Base-by-base conservation (phyloP, 2,888 invertebrate species). In the Dione juno region DNA sequence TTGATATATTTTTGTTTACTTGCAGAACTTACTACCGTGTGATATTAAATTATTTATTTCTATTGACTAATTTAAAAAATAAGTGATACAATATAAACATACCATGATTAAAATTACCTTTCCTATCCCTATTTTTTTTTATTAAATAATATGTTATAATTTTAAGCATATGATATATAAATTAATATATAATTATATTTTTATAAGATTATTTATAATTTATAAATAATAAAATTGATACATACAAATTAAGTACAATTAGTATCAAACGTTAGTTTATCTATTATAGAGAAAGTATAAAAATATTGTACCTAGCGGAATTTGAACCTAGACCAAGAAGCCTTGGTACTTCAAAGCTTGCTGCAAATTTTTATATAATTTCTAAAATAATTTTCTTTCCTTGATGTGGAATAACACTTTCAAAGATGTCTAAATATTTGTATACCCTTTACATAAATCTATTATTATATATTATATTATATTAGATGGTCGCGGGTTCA, bases 1-100 rank as follows among this genome's bases (percentile, higher is more conserved):
- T 88, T 88, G 82, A 82, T 82, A 80, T 54, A 71, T 74, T 75
- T 75, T 76, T 75, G 74, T 76, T 75, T 75, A 72, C 71, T 76
- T 74, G 45, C 61, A 45, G 45, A 59, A 57, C 57, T 57, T 57
- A 57, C 16, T 57, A 57, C 57, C 57, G 37, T 57, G 57, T 40
- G 57, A 40, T 57, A 57, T 45, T 61, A 35, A 14, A 45, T n/a
- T 45, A 61, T 61, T 45, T 35, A 28, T 43, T 28, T 41, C n/a
- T 13, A 35, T 45, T 61, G 45, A 61, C 61, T 45, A 61, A 61
- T 61, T 61, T 41, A 13, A 45, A 45, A 45, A 45, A 35, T 43
- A 35, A 57, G 57, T 19, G 16, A 16, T 57, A 57, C n/a, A 16
- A 57, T 40, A 57, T 57, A 11, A 3, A 57, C 5, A 10, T 16